Conservation (phyloP, 2,797 vertebrate genomes). For the Denticeps clupeoides region DNA sequence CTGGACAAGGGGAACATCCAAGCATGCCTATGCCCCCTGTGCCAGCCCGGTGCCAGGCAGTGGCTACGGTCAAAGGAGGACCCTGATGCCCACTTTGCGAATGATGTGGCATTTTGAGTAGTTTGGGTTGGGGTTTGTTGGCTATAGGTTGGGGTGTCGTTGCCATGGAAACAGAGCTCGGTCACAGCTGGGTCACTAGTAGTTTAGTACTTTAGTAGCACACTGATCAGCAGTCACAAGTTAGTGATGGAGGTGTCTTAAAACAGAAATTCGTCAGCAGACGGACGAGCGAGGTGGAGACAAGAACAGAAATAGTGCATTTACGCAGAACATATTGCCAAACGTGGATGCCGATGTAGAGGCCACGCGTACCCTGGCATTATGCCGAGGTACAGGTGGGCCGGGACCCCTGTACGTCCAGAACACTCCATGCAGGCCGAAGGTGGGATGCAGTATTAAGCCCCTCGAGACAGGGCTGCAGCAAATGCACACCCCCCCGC, state of each 20-base stretch:
- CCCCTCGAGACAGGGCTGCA: constrained; percentile 7
- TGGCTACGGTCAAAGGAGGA: constrained; percentile 52
- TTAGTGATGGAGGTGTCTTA: too few relatives aligned
- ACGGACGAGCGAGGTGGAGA: constrained; percentile 29
- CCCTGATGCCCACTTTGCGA: constrained; percentile 61
- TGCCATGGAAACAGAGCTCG: too few relatives aligned
- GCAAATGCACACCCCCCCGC: neutral
- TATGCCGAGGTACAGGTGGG: constrained; percentile 10
- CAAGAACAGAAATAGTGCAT: constrained; percentile 41
- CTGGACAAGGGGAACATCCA: constrained; percentile 67
- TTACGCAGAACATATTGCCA: constrained; percentile 35
- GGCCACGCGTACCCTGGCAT: constrained; percentile 19
- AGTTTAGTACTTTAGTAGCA: constrained; percentile 11
- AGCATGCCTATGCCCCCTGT: constrained; percentile 59
- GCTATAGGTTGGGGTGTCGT: too few relatives aligned
- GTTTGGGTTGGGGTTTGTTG: too few relatives aligned
- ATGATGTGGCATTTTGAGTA: constrained; percentile 53
- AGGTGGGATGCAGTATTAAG: constrained; percentile 17
- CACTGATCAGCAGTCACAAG: constrained; percentile 11
- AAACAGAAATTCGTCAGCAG: constrained; percentile 34
- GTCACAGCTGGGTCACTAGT: constrained; percentile 41
- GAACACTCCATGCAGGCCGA: constrained; percentile 45
- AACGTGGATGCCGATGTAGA: constrained; percentile 30
- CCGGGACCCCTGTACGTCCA: constrained; percentile 28
- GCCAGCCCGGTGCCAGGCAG: constrained; percentile 60